Base-by-base conservation (phyloP, 2,797 vertebrate genomes). In the Poeciliopsis infans region DNA sequence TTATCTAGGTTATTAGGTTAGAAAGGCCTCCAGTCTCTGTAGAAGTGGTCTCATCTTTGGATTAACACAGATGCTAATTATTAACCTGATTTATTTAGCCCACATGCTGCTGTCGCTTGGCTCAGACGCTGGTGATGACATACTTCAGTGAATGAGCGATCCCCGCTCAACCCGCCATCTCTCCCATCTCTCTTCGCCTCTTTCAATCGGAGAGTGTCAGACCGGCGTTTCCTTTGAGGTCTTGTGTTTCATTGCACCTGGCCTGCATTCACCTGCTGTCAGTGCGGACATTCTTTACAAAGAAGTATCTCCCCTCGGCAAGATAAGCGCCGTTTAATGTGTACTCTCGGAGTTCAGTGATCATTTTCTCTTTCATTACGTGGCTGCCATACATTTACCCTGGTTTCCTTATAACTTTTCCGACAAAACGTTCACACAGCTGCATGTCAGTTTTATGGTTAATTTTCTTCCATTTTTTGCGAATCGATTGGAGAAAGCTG, bases 21-120 rank as follows among this genome's bases (percentile, higher is more conserved):
- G 75, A 78, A 84, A 88, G 80, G 49, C 73, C 64, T 79, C 46
- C 18, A 71, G 18, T 80, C 39, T 77, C 59, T 36, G 76, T 53
- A 45, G 77, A 76, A 81, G 49, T 55, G 74, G 70, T 76, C 57
- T 80, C 36, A 74, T 82, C 75, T 79, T 72, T 79, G 79, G 83
- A 89, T 90, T 91, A 93, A 85, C 87, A 84, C 83, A 77, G 75
- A 86, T 87, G 83, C 86, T 85, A 91, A 74, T 84, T 74, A 88
- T 92, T 88, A 92, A 91, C 91, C 85, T 87, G 64, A 83, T 90
- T 91, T 79, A 84, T 84, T 77, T 71, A 76, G 75, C 41, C 77
- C 72, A 77, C 78, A 86, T 45, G 31, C 78, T 74, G 75, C n/a
- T n/a, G 74, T 59, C 33, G 16, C 80, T 81, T 59, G 79, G 47